Conservation (phyloP, 2,113 vertebrate species). For the Natator depressus region DNA sequence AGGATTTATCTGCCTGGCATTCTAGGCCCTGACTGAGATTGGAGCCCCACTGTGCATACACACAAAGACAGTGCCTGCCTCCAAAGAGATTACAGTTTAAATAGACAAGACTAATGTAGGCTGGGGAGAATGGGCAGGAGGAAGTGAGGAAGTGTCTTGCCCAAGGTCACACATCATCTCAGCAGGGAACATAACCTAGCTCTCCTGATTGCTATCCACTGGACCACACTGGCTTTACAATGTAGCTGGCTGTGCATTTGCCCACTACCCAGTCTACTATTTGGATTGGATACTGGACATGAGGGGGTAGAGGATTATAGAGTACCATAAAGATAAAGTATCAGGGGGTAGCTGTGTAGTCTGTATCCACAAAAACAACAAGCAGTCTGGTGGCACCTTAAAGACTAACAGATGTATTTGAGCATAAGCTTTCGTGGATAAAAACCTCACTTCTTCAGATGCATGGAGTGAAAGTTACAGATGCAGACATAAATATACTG, state of each 20-base stretch:
- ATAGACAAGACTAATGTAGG: neutral
- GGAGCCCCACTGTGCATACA: neutral
- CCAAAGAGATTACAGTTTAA: fast-evolving
- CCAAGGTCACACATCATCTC: neutral
- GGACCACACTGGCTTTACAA: neutral
- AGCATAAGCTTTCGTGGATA: too few species aligned
- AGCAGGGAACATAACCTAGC: neutral
- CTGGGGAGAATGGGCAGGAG: neutral
- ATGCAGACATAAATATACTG: too few species aligned
- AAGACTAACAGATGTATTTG: too few species aligned
- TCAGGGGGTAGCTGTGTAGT: too few species aligned
- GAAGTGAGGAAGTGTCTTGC: neutral
- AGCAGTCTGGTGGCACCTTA: too few species aligned
- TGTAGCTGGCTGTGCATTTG: neutral
- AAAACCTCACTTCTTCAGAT: too few species aligned
- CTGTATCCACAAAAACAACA: too few species aligned
- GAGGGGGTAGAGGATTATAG: neutral
- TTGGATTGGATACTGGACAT: neutral
- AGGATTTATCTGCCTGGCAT: neutral
- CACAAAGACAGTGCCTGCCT: neutral
- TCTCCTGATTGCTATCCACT: neutral
- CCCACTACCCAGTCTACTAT: neutral
- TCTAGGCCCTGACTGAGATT: neutral
- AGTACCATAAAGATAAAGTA: neutral
- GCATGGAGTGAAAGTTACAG: too few species aligned